Percentiles rank a stretch among this genome's conserved stretches.
These are phyloP conservation scores for Orthonychiurus folsomi DNA, from an alignment of 2,888 invertebrate genomes.

Conservation along the genomic window DNA sequence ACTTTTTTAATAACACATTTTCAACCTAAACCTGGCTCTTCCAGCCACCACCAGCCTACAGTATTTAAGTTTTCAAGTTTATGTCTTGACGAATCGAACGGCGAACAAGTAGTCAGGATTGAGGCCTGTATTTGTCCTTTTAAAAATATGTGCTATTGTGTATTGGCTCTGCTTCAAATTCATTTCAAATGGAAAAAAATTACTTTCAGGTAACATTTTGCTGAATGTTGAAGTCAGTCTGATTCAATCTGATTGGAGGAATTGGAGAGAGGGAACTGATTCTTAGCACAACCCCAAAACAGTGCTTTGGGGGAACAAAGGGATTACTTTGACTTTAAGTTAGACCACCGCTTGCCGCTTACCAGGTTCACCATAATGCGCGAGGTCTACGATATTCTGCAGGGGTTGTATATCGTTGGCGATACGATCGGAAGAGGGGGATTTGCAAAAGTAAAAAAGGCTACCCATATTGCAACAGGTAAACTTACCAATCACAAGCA, in stretches of 20 bases:
- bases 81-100: too few relatives aligned
- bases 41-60: too few relatives aligned
- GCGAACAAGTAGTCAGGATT: too few relatives aligned
- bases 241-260: not conserved
- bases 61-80: too few relatives aligned
- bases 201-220: not conserved
- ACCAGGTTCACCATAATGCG: not conserved
- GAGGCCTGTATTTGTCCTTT: too few relatives aligned
- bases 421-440: slow-evolving; percentile 67
- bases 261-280: not conserved
- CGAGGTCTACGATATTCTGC: slow-evolving; percentile 45
- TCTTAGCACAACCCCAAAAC: not conserved
- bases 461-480: slow-evolving; percentile 65
- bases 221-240: not conserved
- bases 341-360: not conserved
- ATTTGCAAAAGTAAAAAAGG: slow-evolving; percentile 72
- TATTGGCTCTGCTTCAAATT: too few relatives aligned
- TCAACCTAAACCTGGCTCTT: too few relatives aligned
- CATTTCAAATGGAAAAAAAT: too few relatives aligned
- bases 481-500: too few relatives aligned
- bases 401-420: slow-evolving; percentile 57
- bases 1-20: too few relatives aligned
- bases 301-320: not conserved
- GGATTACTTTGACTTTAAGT: not conserved
- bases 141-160: too few relatives aligned